Evolutionary conservation across 2,113 vertebrate genomes (phyloP), one percentile per base, ranked within the genome.

Genomic region (Uria lomvia): DNA sequence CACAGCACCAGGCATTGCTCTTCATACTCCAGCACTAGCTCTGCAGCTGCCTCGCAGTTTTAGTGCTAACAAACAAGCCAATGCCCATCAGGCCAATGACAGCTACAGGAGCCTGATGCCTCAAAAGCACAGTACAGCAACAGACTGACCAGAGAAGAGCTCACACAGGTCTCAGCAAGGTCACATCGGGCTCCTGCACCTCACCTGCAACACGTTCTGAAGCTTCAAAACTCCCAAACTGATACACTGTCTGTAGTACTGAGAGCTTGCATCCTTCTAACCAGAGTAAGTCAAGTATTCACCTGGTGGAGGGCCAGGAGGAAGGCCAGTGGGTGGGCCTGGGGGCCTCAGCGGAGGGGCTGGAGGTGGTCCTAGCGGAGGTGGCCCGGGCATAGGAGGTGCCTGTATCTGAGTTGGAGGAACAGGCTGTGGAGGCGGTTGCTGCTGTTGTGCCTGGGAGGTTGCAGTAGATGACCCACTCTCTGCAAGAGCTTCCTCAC

Each of bases 221-320:
- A 90, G 50, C 42, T 75, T 56, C 36, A 12, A 7, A 70, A 32
- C 22, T 52, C 52, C n/a, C 5, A 2, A 26, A 30, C 3, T 26
- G 15, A n/a, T 7, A 32, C 6, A 8, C 17, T 12, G 29, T 16
- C 75, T 50, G 27, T 32, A 80, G 27, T 20, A n/a, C 11, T 0
- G 1, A 73, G 15, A 56, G 32, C 7, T 62, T 47, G 47, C 47
- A 73, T 9, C 38, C 29, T 67, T 76, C 66, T 60, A 56, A 83
- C 6, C 38, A 72, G n/a, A 89, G 11, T 19, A 58, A 45, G 62
- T 12, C 5, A 84, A 82, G 40, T 6, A 34, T 15, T 96, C 58
- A 99, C 99, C 99, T 95, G 99, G 99, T 62, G 99, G 99, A 50
- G 99, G 99, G 3, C 99, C 99, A n/a, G 99, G 99, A 78, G 99